Evolutionary conservation across 2,113 vertebrate species (phyloP).

Genomic region (Andinoacara biseriatus): DNA sequence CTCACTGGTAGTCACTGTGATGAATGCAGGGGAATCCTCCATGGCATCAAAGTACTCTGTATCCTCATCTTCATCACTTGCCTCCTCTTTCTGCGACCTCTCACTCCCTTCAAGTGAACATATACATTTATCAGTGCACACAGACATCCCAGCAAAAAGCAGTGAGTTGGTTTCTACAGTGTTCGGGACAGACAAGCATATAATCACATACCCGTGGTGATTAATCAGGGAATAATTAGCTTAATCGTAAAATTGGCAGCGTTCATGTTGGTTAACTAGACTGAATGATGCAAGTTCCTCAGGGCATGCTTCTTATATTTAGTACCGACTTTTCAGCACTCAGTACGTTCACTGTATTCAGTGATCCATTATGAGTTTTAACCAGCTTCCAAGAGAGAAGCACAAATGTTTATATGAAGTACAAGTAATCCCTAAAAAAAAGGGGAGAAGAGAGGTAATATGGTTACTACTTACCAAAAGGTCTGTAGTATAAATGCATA

Average conservation of each 20-base stretch:
- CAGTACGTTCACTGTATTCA: not conserved
- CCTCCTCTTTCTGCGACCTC: constrained; percentile 87
- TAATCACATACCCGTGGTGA: constrained; percentile 62
- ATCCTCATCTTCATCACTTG: constrained; percentile 99
- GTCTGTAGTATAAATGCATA: not conserved
- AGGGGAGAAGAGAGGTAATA: not conserved
- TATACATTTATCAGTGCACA: constrained; percentile 18
- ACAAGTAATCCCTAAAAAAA: not conserved
- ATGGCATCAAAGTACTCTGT: constrained; percentile 99
- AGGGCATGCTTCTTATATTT: constrained; percentile 12
- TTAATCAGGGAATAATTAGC: constrained; percentile 67
- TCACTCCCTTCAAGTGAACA: constrained; percentile 76
- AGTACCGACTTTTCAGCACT: not conserved
- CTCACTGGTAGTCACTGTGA: constrained; percentile 92
- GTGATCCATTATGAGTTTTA: not conserved
- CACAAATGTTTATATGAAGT: not conserved
- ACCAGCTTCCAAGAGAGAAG: not conserved
- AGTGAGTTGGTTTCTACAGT: constrained; percentile 8
- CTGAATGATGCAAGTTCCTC: constrained; percentile 21
- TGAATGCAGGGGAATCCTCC: constrained; percentile 96
- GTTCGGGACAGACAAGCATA: constrained; percentile 11
- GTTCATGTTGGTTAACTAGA: constrained; percentile 51
- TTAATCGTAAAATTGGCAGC: constrained; percentile 53
- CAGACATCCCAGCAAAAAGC: not conserved
- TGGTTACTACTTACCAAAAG: not conserved